Conservation (phyloP, 2,113 vertebrate species). For the Rhegmatorhina hoffmannsi region DNA sequence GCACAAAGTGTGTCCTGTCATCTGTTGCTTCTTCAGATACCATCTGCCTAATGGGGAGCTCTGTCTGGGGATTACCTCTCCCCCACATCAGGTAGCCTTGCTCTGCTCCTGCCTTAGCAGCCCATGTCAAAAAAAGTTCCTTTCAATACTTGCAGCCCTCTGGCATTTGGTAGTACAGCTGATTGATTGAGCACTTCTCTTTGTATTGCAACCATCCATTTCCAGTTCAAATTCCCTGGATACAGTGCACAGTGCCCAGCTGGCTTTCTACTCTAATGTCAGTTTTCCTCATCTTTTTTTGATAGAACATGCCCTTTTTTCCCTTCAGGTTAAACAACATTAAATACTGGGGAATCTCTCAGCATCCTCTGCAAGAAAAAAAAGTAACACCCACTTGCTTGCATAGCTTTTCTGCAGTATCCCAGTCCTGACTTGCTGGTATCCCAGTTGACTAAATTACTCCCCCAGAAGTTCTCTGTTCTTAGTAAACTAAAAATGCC, state of each 20-base stretch:
- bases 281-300: background rate
- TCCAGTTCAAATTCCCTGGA: background rate
- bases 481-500: background rate
- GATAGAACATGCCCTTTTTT: background rate
- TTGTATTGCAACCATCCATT: background rate
- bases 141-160: background rate
- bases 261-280: background rate
- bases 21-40: background rate
- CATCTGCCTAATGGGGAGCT: background rate
- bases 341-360: background rate
- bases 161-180: background rate
- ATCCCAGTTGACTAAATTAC: background rate
- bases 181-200: background rate
- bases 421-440: background rate
- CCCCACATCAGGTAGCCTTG: background rate
- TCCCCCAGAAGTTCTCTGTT: background rate
- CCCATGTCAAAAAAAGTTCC: background rate
- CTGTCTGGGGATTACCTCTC: background rate
- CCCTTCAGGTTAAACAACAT: background rate
- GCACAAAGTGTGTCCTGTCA: background rate
- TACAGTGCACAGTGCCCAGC: background rate
- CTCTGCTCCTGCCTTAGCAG: background rate
- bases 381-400: background rate
- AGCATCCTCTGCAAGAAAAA: background rate
- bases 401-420: background rate